Percentiles rank a stretch among this genome's conserved stretches.
Conservation (phyloP, 2,113 vertebrate species). For the Clarias macrocephalus region DNA sequence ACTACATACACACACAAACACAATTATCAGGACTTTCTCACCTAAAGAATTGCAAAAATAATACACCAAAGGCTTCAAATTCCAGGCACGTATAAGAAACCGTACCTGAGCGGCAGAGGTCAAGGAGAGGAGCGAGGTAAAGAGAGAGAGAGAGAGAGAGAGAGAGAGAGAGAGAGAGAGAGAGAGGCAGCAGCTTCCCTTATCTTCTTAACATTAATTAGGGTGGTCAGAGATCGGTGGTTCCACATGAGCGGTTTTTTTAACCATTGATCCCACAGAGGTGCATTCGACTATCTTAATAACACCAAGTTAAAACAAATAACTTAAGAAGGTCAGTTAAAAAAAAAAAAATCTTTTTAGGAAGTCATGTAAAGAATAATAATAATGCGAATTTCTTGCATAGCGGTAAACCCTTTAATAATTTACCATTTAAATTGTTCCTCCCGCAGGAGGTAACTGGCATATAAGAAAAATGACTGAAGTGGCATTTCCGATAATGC, state of each 20-base stretch:
- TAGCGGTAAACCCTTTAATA: conserved; percentile 28
- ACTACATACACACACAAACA: background rate
- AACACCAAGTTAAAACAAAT: conserved; percentile 1
- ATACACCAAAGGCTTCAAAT: conserved; percentile 3
- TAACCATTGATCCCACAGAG: background rate
- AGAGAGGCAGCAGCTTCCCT: conserved; percentile 2
- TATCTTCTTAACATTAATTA: conserved; percentile 16
- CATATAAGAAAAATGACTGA: conserved; percentile 29
- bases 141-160: too few relatives aligned
- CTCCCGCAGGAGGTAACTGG: conserved; percentile 31
- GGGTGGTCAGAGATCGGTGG: background rate
- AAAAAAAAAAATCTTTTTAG: background rate
- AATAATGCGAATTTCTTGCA: conserved; percentile 4
- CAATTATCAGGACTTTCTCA: background rate
- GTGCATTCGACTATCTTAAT: background rate
- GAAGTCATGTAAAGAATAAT: background rate
- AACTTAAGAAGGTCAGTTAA: background rate
- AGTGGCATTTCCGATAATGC: conserved; percentile 24
- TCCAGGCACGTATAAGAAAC: conserved; percentile 14
- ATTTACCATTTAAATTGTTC: conserved; percentile 15
- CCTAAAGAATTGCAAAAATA: background rate
- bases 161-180: too few relatives aligned
- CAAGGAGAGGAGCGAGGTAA: conserved; percentile 6
- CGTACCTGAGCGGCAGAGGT: conserved; percentile 32
- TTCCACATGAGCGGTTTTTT: background rate